These are phyloP conservation scores for Lypha dubia DNA, from an alignment of 2,888 invertebrate species.

Conservation along the genomic window DNA sequence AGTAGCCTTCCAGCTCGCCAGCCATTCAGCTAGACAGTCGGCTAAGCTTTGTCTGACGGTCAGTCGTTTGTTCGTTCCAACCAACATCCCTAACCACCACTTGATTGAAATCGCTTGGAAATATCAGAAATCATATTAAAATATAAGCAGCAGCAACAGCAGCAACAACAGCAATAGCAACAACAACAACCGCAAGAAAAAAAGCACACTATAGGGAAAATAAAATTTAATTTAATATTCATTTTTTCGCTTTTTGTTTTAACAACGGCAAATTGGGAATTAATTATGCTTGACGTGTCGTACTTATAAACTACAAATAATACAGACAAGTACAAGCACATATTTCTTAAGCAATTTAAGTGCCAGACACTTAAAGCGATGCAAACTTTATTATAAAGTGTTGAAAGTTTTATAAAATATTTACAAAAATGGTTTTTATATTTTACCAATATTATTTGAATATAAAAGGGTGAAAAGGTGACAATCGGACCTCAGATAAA, in stretches of 20 bases:
- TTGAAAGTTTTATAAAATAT: too few species aligned
- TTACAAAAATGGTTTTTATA: too few species aligned
- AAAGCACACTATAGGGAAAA: slow-evolving; percentile 55
- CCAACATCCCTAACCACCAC: slow-evolving; percentile 35
- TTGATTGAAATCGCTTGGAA: slow-evolving; percentile 57
- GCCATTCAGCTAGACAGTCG: neutral
- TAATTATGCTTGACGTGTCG: slow-evolving; percentile 73
- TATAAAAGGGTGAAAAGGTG: too few species aligned
- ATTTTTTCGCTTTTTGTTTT: slow-evolving; percentile 45
- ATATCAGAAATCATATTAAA: slow-evolving; percentile 41
- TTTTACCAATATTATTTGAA: too few species aligned
- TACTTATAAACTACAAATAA: slow-evolving; percentile 70
- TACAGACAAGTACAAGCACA: slow-evolving; percentile 63
- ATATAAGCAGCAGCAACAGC: slow-evolving; percentile 15
- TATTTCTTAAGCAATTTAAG: slow-evolving; percentile 46
- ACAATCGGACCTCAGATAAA: too few species aligned
- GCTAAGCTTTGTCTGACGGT: neutral
- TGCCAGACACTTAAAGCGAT: slow-evolving; percentile 17
- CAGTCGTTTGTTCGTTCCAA: slow-evolving; percentile 13
- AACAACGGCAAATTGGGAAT: slow-evolving; percentile 71
- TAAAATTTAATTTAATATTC: slow-evolving; percentile 17
- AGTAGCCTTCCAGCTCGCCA: neutral
- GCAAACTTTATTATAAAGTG: neutral
- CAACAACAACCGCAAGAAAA: slow-evolving; percentile 25
- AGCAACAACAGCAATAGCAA: too few species aligned